Conservation (phyloP, 2,113 vertebrate genomes). For the Aplodontia rufa region DNA sequence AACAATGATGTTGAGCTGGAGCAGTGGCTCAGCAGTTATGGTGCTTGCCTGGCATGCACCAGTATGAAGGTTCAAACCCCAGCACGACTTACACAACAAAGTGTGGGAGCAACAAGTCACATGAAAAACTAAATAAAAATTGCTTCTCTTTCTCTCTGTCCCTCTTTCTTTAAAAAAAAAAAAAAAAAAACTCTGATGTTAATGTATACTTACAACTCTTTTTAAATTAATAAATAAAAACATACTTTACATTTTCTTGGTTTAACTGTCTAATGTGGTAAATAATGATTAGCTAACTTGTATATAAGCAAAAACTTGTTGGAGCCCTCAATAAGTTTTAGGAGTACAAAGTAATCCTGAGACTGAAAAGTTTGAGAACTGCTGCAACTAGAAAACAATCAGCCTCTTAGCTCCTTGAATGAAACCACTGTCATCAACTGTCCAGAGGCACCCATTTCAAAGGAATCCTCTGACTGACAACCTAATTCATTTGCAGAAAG, state of each 20-base stretch:
- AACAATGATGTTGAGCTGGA: no score
- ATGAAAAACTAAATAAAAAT: no score
- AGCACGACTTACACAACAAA: no score
- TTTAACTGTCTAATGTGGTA: conserved; percentile 10
- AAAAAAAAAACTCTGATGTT: background rate
- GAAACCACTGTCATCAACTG: background rate
- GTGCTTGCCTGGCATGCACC: no score
- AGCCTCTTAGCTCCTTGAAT: background rate
- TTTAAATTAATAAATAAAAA: background rate
- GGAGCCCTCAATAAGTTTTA: background rate
- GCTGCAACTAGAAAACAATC: background rate
- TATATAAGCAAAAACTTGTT: background rate
- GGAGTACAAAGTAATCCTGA: background rate
- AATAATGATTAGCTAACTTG: background rate
- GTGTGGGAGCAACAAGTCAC: no score
- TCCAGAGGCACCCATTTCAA: background rate
- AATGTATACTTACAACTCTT: background rate
- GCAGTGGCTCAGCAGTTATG: no score
- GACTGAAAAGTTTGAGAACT: background rate
- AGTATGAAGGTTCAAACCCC: no score
- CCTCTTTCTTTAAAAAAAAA: no score
- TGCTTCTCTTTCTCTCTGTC: no score
- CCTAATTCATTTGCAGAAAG: background rate
- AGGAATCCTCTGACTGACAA: background rate
- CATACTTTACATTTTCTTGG: background rate